phyloP scores from a whole-genome alignment of 2,888 invertebrate genomes.

The Cosmorhoe ocellata region DNA sequence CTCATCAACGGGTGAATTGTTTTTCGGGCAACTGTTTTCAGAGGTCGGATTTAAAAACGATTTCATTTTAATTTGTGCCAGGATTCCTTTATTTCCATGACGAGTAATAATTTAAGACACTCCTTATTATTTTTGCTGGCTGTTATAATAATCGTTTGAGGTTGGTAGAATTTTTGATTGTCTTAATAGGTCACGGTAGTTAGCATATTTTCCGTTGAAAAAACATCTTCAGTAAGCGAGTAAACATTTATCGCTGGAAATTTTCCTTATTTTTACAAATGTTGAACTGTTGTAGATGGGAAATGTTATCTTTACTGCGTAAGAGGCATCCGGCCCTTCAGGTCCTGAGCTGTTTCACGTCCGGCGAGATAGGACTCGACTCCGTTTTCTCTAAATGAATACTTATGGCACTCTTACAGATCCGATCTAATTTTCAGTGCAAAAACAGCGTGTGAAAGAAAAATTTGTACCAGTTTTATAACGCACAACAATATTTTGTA shows the following conservation, averaged over 20 bases:
- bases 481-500: too few relatives aligned
- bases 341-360: conserved; percentile 29
- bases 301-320: conserved; percentile 51
- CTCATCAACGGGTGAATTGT: conserved; percentile 15
- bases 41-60: conserved; percentile 6
- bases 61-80: conserved; percentile 8
- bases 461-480: conserved; percentile 3
- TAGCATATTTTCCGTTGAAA: neutral
- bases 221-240: conserved; percentile 1
- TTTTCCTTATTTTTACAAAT: conserved; percentile 22
- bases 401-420: conserved; percentile 22
- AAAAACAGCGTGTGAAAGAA: conserved; percentile 1
- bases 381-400: conserved; percentile 36
- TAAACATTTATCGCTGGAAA: conserved; percentile 12
- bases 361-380: conserved; percentile 31
- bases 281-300: conserved; percentile 35
- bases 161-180: too few relatives aligned
- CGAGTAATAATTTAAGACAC: neutral
- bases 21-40: conserved; percentile 2
- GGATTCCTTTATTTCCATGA: neutral
- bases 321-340: conserved; percentile 48
- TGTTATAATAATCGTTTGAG: too few relatives aligned
- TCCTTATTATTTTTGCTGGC: neutral
- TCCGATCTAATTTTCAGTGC: conserved; percentile 14
- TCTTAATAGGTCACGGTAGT: too few relatives aligned